Percentiles rank a stretch among this genome's conserved stretches.
These are phyloP conservation scores for Amblyopsis hoosieri DNA, from an alignment of 2,797 vertebrate species.

Conservation along the genomic window DNA sequence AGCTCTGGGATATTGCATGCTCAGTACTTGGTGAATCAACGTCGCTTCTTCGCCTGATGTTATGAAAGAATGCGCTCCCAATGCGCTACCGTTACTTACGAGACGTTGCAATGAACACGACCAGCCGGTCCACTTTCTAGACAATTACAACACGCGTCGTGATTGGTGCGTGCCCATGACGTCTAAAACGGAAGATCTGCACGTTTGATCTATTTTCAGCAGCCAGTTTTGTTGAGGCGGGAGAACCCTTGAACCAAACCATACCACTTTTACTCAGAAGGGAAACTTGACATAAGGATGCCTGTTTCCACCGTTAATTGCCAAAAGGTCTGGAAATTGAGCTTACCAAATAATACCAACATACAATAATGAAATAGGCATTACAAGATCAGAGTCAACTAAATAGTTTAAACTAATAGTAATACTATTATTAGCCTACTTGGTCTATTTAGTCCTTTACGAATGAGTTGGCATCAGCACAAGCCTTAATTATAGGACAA, in stretches of 20 bases:
- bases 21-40: conserved; percentile 37
- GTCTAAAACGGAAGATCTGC: conserved; percentile 12
- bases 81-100: conserved; percentile 50
- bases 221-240: background rate
- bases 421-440: conserved; percentile 25
- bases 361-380: background rate
- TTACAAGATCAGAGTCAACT: background rate
- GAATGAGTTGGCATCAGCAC: conserved; percentile 51
- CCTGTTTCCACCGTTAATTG: too few relatives aligned
- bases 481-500: conserved; percentile 45
- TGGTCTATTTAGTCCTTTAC: conserved; percentile 23
- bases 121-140: conserved; percentile 35
- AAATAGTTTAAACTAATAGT: too few relatives aligned
- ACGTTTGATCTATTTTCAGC: conserved; percentile 4
- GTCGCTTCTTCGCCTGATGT: conserved; percentile 48
- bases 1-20: conserved; percentile 39
- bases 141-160: conserved; percentile 48
- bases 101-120: conserved; percentile 36
- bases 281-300: too few relatives aligned
- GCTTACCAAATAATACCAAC: too few relatives aligned
- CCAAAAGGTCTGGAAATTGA: too few relatives aligned
- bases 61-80: conserved; percentile 46
- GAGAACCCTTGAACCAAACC: background rate
- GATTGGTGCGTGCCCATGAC: conserved; percentile 62
- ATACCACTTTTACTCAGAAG: too few relatives aligned